Conservation (phyloP, 2,797 vertebrate species). For the Rhabdomys pumilio region DNA sequence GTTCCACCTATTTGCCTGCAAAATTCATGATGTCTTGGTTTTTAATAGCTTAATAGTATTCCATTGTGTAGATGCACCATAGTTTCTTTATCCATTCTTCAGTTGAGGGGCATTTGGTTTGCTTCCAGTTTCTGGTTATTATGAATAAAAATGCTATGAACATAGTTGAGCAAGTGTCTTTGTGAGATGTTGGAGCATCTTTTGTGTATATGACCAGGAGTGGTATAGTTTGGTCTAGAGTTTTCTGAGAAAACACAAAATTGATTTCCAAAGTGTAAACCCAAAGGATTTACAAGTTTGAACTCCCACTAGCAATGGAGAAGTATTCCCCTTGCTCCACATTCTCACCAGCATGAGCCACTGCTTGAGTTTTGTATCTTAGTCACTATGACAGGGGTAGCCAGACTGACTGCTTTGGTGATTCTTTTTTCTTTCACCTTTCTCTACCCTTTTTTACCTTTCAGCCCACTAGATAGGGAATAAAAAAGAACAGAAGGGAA, state of each 20-base stretch:
- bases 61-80: not conserved
- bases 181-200: not conserved
- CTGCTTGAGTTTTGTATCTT: not conserved
- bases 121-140: not conserved
- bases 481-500: too few relatives aligned
- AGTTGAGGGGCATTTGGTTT: not conserved
- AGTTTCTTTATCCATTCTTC: not conserved
- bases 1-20: not conserved
- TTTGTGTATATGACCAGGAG: not conserved
- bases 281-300: not conserved
- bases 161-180: not conserved
- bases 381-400: not conserved
- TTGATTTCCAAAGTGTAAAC: not conserved
- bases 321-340: not conserved
- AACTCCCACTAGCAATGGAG: not conserved
- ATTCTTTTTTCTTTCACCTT: too few relatives aligned
- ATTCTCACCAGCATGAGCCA: not conserved
- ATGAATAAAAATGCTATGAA: not conserved
- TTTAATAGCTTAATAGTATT: not conserved
- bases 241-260: too few relatives aligned
- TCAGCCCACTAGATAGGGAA: too few relatives aligned
- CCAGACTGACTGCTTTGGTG: too few relatives aligned
- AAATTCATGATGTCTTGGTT: not conserved
- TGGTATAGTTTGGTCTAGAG: not conserved
- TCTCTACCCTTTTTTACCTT: too few relatives aligned